A percentile compares a stretch with the other conserved stretches of the same genome.
Conservation (phyloP, 2,797 vertebrate genomes). For the Poecile montanus region DNA sequence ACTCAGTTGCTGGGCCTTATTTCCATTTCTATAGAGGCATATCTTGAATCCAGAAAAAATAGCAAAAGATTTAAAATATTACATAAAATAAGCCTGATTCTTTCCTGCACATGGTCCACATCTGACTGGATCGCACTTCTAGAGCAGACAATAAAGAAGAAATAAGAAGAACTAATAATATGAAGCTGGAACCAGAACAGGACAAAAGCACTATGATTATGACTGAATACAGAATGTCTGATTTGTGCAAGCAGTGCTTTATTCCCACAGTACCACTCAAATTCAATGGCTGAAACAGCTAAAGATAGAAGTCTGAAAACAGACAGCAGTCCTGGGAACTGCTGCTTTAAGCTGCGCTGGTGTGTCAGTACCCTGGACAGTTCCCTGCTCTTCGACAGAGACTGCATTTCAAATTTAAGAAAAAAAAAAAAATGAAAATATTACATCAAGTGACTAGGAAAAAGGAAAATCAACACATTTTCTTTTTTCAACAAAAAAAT, state of each 20-base stretch:
- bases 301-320: neutral
- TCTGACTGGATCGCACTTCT: neutral
- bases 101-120: neutral
- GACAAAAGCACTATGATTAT: neutral
- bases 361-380: neutral
- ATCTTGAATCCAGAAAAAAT: slow-evolving; percentile 56
- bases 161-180: neutral
- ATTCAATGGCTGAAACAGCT: neutral
- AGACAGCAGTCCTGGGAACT: neutral
- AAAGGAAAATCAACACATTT: neutral
- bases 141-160: neutral
- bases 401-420: neutral
- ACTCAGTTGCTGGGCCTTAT: slow-evolving; percentile 47
- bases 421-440: neutral
- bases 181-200: neutral
- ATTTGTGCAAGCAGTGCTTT: neutral
- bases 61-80: slow-evolving; percentile 51
- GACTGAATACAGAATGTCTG: neutral
- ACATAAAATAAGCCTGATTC: slow-evolving; percentile 47
- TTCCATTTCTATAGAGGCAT: slow-evolving; percentile 72
- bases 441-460: neutral
- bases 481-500: neutral
- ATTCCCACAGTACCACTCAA: neutral
- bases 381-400: neutral
- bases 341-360: neutral